phyloP scores from a whole-genome alignment of 2,888 invertebrate genomes.

The Drosophila atripex region DNA sequence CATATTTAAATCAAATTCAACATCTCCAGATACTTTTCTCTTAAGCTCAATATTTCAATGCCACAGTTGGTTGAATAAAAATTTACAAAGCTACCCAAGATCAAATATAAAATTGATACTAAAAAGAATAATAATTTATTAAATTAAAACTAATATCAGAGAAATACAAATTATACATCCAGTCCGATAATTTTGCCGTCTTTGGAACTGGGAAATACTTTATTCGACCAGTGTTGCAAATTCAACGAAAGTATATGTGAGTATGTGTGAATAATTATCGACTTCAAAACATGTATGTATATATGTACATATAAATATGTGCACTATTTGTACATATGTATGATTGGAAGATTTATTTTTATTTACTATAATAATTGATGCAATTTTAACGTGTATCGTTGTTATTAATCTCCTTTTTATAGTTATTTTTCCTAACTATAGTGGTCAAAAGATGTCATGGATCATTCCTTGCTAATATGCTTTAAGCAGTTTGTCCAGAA shows the following conservation, averaged over 20 bases:
- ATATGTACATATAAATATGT: background rate
- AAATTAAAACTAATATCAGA: too few relatives aligned
- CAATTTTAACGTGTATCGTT: background rate
- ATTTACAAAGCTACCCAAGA: too few relatives aligned
- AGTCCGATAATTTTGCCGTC: too few relatives aligned
- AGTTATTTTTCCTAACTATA: background rate
- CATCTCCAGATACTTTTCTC: background rate
- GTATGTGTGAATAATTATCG: conserved; percentile 2
- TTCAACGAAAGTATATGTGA: conserved; percentile 3
- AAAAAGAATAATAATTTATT: too few relatives aligned
- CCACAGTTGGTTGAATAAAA: background rate
- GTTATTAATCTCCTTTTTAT: background rate
- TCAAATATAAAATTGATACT: too few relatives aligned
- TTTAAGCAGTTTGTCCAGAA: background rate
- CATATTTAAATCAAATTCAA: too few relatives aligned
- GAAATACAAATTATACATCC: too few relatives aligned
- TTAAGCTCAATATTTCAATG: background rate
- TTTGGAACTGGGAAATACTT: background rate
- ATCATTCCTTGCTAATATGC: background rate
- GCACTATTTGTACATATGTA: background rate
- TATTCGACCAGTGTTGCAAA: background rate
- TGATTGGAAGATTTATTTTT: background rate
- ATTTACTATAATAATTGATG: background rate
- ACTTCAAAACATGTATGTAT: background rate
- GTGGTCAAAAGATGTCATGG: background rate